phyloP scores from a whole-genome alignment of 2,888 invertebrate species.

The Dicyrtomina minuta region DNA sequence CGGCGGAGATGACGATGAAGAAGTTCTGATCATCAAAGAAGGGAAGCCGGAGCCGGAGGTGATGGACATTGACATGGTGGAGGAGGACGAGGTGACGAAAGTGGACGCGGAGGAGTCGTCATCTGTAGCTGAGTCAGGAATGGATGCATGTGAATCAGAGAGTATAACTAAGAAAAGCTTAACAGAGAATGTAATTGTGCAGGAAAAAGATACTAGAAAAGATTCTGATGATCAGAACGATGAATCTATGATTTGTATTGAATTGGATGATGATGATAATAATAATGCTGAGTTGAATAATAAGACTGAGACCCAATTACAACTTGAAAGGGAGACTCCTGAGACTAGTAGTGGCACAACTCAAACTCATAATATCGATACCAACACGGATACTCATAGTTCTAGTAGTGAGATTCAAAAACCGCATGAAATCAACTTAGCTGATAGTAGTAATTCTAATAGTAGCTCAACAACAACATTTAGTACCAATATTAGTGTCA shows the following conservation, averaged over 20 bases:
- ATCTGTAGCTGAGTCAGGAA: background rate
- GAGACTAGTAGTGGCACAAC: conserved; percentile 20
- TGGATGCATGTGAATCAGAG: background rate
- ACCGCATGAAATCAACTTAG: background rate
- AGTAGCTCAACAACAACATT: background rate
- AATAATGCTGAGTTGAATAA: conserved; percentile 32
- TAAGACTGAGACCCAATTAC: conserved; percentile 19
- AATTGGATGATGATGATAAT: conserved; percentile 35
- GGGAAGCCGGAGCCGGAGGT: conserved; percentile 56
- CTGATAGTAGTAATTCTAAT: background rate
- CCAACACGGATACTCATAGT: background rate
- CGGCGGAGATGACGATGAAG: conserved; percentile 44
- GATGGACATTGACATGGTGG: conserved; percentile 67
- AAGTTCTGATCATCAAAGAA: conserved; percentile 52
- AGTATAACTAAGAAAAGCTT: conserved; percentile 13
- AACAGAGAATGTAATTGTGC: background rate
- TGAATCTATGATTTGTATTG: conserved; percentile 26
- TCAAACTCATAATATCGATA: conserved; percentile 11
- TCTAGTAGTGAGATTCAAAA: no score
- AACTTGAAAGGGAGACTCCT: background rate
- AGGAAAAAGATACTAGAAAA: conserved; percentile 16
- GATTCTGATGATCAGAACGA: conserved; percentile 36
- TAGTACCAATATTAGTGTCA: conserved; percentile 21
- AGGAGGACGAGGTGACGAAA: conserved; percentile 58
- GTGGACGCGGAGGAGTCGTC: background rate